Evolutionary conservation across 1,140 invertebrate species (phyloP).

Genomic region (Pseudomyrmex flavicornis): DNA sequence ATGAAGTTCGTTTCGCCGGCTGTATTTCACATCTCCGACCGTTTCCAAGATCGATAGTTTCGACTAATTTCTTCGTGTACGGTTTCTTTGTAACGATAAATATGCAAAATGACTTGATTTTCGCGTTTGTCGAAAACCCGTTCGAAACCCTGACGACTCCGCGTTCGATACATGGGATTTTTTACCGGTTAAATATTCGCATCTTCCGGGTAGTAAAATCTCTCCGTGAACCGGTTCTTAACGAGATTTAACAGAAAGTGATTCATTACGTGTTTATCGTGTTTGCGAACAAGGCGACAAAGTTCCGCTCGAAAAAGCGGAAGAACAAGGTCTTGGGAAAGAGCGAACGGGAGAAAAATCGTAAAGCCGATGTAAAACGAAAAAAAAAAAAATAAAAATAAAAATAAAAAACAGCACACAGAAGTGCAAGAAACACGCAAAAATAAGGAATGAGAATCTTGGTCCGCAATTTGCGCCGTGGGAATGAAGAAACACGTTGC

Average conservation of each 20-base stretch:
- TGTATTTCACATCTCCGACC: slow-evolving; percentile 5
- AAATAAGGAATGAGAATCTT: slow-evolving; percentile 63
- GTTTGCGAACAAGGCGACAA: slow-evolving; percentile 58
- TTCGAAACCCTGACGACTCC: background rate
- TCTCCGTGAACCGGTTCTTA: slow-evolving; percentile 47
- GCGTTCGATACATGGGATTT: slow-evolving; percentile 5
- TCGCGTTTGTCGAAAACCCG: background rate
- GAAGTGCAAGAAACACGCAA: slow-evolving; percentile 12
- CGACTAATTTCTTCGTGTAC: background rate
- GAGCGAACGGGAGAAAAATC: background rate
- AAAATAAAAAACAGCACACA: slow-evolving; percentile 13
- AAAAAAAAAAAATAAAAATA: no score
- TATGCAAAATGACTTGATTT: background rate
- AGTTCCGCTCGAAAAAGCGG: slow-evolving; percentile 43
- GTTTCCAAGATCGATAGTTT: background rate
- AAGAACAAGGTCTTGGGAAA: slow-evolving; percentile 16
- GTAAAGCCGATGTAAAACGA: no score
- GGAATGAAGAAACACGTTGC: slow-evolving; percentile 36
- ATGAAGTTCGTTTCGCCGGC: slow-evolving; percentile 22
- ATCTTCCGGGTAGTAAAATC: background rate
- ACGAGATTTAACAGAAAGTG: slow-evolving; percentile 64
- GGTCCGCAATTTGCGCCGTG: slow-evolving; percentile 74
- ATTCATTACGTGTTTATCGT: slow-evolving; percentile 43
- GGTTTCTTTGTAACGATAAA: background rate
- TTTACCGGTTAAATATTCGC: slow-evolving; percentile 2